Evolutionary conservation across 2,888 invertebrate genomes (phyloP).

Genomic region (Himalopsyche kuldschensis): DNA sequence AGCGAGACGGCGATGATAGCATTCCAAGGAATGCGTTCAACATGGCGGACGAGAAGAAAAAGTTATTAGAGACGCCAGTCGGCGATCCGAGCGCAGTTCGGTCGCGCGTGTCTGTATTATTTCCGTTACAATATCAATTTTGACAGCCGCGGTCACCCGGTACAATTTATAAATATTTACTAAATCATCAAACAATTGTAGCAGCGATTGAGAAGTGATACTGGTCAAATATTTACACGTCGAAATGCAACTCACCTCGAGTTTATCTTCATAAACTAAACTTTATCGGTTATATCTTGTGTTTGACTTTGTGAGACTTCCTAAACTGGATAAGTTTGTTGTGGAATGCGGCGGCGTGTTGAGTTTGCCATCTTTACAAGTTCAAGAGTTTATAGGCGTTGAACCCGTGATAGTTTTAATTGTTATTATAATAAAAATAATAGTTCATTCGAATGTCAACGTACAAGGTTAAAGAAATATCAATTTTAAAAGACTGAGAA

Average conservation of each 20-base stretch:
- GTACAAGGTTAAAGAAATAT: no score
- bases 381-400: neutral
- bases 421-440: neutral
- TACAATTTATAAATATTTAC: neutral
- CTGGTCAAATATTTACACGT: neutral
- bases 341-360: constrained; percentile 21
- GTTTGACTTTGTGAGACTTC: neutral
- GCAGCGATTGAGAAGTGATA: neutral
- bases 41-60: neutral
- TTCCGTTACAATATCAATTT: neutral
- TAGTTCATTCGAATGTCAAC: no score
- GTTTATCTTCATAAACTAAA: neutral
- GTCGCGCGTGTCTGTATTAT: neutral
- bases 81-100: neutral
- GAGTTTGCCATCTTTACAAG: constrained; percentile 9
- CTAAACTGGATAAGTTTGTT: constrained; percentile 14
- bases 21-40: neutral
- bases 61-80: neutral
- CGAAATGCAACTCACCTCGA: neutral
- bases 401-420: neutral
- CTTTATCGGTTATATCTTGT: neutral
- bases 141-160: neutral
- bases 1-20: neutral
- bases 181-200: neutral
- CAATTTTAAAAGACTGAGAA: no score